A percentile compares a stretch with the other conserved stretches of the same genome.
Conservation (phyloP, 2,113 vertebrate genomes). For the Glaucomys volans region DNA sequence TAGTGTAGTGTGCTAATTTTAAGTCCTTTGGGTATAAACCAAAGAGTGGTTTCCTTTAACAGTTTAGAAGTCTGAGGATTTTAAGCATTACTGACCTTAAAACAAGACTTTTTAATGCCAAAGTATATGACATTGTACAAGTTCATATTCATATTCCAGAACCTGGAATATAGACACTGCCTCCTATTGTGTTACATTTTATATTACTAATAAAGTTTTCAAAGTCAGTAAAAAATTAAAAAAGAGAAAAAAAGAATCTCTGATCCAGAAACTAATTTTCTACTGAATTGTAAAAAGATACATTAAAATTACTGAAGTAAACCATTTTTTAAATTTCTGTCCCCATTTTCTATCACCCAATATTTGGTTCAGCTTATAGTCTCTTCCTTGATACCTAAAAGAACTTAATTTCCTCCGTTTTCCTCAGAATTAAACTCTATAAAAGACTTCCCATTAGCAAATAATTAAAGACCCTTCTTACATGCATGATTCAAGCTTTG, state of each 20-base stretch:
- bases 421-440: not conserved
- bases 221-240: no score
- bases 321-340: not conserved
- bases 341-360: not conserved
- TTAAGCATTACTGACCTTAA: constrained; percentile 34
- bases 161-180: not conserved
- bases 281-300: not conserved
- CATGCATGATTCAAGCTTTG: not conserved
- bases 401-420: not conserved
- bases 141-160: not conserved
- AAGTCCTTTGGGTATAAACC: no score
- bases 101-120: not conserved
- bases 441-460: not conserved
- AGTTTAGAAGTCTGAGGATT: not conserved
- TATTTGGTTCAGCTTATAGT: not conserved
- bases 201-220: not conserved
- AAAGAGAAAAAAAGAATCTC: not conserved
- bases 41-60: not conserved
- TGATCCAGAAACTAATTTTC: not conserved
- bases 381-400: not conserved
- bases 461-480: not conserved
- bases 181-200: not conserved
- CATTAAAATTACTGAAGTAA: not conserved
- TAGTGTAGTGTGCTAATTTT: no score
- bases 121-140: not conserved